Conservation (phyloP, 2,888 invertebrate species). For the Noctua fimbriata region DNA sequence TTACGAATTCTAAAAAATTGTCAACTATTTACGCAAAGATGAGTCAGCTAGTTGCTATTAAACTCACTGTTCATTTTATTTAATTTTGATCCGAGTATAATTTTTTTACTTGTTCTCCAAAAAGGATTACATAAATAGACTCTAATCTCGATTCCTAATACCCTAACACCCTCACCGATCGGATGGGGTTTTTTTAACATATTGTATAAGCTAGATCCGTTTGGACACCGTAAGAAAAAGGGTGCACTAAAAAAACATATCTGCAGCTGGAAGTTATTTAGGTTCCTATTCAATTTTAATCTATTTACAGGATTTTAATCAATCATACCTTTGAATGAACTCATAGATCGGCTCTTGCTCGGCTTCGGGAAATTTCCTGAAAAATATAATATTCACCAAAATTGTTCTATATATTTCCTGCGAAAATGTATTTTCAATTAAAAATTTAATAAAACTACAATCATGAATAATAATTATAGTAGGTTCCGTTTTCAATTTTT, state of each 20-base stretch:
- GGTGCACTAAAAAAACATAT: background rate
- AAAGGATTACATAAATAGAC: no score
- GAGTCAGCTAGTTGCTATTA: no score
- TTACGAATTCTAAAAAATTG: no score
- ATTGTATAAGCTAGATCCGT: background rate
- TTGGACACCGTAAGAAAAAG: background rate
- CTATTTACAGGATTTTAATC: background rate
- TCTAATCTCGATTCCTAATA: no score
- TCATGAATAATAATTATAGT: background rate
- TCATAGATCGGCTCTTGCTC: constrained; percentile 51
- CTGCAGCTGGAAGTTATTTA: background rate
- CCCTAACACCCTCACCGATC: no score
- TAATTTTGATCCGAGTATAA: no score
- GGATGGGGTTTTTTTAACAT: no score
- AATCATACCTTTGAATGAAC: constrained; percentile 64
- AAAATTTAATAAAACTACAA: background rate
- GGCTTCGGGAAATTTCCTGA: constrained; percentile 48
- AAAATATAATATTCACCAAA: constrained; percentile 26
- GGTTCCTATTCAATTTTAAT: background rate
- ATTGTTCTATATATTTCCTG: background rate
- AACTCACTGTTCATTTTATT: no score
- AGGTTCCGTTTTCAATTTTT: background rate
- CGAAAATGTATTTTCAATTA: background rate
- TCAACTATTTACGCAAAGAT: no score
- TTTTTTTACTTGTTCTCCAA: no score